Evolutionary conservation across 1,140 invertebrate genomes (phyloP).

Genomic region (Trissolcus basalis): DNA sequence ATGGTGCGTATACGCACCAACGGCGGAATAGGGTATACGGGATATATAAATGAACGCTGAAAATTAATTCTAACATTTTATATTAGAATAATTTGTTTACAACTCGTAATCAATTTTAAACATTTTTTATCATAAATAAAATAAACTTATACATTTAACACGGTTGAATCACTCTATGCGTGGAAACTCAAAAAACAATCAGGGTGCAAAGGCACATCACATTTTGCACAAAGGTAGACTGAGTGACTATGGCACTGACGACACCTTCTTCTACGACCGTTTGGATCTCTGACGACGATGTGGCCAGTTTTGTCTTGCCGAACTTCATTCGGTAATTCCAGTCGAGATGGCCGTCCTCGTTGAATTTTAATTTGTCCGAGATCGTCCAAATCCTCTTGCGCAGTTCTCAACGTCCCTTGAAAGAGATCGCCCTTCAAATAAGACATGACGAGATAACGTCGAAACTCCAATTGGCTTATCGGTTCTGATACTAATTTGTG

Average conservation of each 20-base stretch:
- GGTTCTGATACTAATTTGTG: constrained; percentile 3
- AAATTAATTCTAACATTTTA: too few relatives aligned
- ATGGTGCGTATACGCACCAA: constrained; percentile 6
- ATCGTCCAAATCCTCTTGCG: constrained; percentile 8
- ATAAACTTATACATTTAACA: too few relatives aligned
- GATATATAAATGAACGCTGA: too few relatives aligned
- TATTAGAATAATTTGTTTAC: too few relatives aligned
- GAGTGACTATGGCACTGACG: neutral
- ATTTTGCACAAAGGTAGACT: constrained; percentile 5
- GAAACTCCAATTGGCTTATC: constrained; percentile 11
- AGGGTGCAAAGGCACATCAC: constrained; percentile 9
- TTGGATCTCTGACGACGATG: constrained; percentile 12
- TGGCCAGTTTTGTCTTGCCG: constrained; percentile 8
- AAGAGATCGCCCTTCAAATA: constrained; percentile 17
- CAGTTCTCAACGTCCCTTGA: neutral
- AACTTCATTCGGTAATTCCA: constrained; percentile 19
- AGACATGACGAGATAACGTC: constrained; percentile 6
- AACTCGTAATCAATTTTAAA: neutral
- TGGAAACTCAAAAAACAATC: constrained; percentile 9
- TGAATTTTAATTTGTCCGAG: neutral
- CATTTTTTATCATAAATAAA: constrained; percentile 1
- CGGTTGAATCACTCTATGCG: too few relatives aligned
- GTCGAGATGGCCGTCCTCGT: constrained; percentile 6
- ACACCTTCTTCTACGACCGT: constrained; percentile 6
- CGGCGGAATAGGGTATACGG: neutral